Conservation (phyloP, 2,797 vertebrate species). For the Masticophis lateralis region DNA sequence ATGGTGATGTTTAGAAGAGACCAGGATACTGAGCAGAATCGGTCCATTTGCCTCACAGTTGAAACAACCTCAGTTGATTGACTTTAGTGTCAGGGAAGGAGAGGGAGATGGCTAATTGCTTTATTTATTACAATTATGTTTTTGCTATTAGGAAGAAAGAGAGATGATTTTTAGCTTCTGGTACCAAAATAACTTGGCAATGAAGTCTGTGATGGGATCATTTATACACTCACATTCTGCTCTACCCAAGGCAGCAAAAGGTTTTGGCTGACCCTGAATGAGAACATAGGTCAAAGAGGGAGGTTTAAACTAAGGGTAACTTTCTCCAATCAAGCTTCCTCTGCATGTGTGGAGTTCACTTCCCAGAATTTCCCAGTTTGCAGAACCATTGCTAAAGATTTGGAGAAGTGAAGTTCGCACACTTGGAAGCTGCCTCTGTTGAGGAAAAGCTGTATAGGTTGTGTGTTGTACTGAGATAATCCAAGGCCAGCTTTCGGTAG, state of each 20-base stretch:
- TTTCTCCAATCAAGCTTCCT: background rate
- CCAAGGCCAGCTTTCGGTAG: background rate
- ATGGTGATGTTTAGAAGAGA: background rate
- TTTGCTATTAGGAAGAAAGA: background rate
- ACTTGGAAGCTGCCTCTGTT: background rate
- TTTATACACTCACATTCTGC: background rate
- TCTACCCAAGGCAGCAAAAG: background rate
- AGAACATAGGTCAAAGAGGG: background rate
- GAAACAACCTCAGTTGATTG: background rate
- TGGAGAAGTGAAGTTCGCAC: background rate
- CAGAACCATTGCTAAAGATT: background rate
- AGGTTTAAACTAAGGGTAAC: background rate
- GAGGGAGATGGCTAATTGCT: background rate
- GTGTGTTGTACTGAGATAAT: background rate
- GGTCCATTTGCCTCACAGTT: background rate
- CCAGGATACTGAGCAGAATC: background rate
- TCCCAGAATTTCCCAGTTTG: background rate
- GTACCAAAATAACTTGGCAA: background rate
- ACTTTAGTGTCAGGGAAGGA: background rate
- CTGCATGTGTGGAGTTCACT: background rate
- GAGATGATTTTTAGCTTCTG: background rate
- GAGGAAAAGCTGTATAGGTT: background rate
- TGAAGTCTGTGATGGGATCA: background rate
- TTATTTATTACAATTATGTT: background rate
- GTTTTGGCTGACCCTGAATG: background rate